These are phyloP conservation scores for Micromussa lordhowensis DNA, from an alignment of 92 coral and sea anemone species.

Conservation along the genomic window DNA sequence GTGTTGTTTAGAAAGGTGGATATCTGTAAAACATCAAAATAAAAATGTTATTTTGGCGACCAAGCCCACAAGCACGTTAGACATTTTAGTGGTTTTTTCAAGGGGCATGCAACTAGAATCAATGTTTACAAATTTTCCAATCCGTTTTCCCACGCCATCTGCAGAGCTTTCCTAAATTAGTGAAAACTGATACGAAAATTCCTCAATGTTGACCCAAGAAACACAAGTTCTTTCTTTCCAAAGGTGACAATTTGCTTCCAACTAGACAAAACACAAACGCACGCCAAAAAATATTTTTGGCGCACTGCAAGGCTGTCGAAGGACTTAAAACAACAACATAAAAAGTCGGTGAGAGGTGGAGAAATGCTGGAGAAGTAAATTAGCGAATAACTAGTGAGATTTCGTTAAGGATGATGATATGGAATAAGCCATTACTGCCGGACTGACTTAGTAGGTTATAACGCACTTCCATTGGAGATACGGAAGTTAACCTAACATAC, in stretches of 20 bases:
- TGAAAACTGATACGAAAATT: constrained; percentile 1
- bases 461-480: not conserved
- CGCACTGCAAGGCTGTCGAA: not conserved
- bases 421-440: not conserved
- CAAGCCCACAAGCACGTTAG: not conserved
- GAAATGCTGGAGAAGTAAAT: not conserved
- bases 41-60: not conserved
- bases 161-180: not conserved
- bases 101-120: not conserved
- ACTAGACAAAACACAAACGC: constrained; percentile 8
- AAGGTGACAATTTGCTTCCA: not conserved
- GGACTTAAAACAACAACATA: constrained; percentile 5
- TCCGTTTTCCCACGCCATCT: constrained; percentile 5
- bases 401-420: not conserved
- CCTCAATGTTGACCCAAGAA: not conserved
- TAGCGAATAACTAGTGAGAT: not conserved
- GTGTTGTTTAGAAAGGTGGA: not conserved
- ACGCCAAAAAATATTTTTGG: not conserved
- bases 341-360: not conserved
- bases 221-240: not conserved
- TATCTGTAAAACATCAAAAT: not conserved
- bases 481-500: not conserved
- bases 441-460: not conserved
- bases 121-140: not conserved
- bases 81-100: not conserved